phyloP scores from a whole-genome alignment of 1,140 invertebrate species.

The Atta texana region DNA sequence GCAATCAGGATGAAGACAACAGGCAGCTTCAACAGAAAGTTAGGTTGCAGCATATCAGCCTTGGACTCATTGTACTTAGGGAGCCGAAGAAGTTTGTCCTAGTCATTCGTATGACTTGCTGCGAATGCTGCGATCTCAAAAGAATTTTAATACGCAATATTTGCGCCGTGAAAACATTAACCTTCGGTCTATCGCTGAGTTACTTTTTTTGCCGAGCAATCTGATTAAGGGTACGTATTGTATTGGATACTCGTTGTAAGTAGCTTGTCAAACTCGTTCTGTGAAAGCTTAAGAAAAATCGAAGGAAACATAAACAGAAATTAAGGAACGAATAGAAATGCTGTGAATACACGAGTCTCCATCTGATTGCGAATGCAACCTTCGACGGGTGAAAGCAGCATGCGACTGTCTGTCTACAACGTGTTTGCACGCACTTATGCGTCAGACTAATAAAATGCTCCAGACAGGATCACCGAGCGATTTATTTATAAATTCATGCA shows the following conservation, averaged over 20 bases:
- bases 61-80: conserved; percentile 80
- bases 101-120: conserved; percentile 21
- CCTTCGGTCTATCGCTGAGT: conserved; percentile 27
- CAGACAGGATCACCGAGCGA: conserved; percentile 39
- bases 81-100: conserved; percentile 59
- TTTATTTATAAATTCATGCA: conserved; percentile 56
- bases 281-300: neutral
- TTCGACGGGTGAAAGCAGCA: conserved; percentile 52
- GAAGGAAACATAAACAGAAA: neutral
- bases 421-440: conserved; percentile 26
- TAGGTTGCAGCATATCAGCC: conserved; percentile 74
- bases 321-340: neutral
- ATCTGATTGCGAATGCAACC: conserved; percentile 46
- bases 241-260: neutral
- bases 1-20: conserved; percentile 69
- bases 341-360: neutral
- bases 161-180: conserved; percentile 43
- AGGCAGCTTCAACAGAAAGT: conserved; percentile 74
- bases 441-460: conserved; percentile 44
- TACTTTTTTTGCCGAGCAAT: conserved; percentile 18
- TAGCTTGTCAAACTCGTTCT: neutral
- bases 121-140: conserved; percentile 30
- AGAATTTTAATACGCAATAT: conserved; percentile 25
- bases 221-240: neutral
- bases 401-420: neutral